Evolutionary conservation across 2,797 vertebrate species (phyloP).

Genomic region (Botia kubotai): DNA sequence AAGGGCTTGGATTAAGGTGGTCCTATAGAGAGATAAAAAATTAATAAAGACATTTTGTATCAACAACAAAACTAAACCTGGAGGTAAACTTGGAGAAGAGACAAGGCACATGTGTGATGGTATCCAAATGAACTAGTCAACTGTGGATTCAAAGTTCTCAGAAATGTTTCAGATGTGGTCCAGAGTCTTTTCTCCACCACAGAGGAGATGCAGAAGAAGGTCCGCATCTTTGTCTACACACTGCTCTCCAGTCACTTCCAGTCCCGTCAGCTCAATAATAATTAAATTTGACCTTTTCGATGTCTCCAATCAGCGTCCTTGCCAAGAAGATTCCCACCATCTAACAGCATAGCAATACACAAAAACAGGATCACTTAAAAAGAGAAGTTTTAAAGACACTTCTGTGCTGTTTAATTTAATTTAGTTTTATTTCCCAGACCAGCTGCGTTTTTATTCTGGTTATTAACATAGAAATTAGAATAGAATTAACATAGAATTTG

Average conservation of each 20-base stretch:
- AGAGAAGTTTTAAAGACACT: background rate
- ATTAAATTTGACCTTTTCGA: conserved; percentile 83
- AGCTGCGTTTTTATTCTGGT: background rate
- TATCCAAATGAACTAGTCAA: conserved; percentile 42
- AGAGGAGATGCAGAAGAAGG: conserved; percentile 8
- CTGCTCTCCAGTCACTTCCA: background rate
- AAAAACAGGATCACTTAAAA: background rate
- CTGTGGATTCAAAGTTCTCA: conserved; percentile 1
- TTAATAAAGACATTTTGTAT: background rate
- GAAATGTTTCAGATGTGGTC: background rate
- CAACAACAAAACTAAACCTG: background rate
- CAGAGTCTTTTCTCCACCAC: conserved; percentile 24
- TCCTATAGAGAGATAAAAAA: background rate
- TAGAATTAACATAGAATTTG: background rate
- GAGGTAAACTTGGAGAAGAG: conserved; percentile 25
- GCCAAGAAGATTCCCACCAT: conserved; percentile 96
- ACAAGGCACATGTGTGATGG: conserved; percentile 44
- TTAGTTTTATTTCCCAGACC: too few species aligned
- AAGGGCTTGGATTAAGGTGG: background rate
- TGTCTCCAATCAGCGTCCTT: conserved; percentile 89
- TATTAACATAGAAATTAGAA: background rate
- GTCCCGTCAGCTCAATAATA: conserved; percentile 60
- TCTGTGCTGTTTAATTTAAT: background rate
- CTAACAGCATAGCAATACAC: conserved; percentile 68
- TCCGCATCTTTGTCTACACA: background rate